These are phyloP conservation scores for Nysson spinosus DNA, from an alignment of 2,888 invertebrate genomes.

Conservation along the genomic window DNA sequence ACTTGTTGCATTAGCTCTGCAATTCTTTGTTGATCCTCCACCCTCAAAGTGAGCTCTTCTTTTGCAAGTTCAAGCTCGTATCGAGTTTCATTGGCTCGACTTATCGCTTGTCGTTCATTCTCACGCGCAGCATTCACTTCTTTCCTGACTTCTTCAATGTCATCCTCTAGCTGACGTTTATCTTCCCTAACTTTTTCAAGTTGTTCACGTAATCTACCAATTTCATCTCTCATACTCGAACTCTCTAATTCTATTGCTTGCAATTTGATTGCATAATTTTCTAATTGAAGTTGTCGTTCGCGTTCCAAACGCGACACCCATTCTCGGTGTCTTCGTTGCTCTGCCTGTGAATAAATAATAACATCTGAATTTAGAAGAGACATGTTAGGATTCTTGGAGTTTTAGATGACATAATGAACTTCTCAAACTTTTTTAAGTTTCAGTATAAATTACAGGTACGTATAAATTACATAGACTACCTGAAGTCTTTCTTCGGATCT, in stretches of 20 bases:
- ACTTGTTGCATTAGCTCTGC: slow-evolving; percentile 88
- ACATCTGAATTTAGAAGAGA: neutral
- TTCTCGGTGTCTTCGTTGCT: slow-evolving; percentile 91
- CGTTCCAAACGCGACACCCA: slow-evolving; percentile 89
- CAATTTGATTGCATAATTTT: slow-evolving; percentile 86
- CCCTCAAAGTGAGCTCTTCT: slow-evolving; percentile 81
- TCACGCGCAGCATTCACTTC: slow-evolving; percentile 79
- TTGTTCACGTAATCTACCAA: slow-evolving; percentile 81
- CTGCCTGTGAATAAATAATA: slow-evolving; percentile 83
- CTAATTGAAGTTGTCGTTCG: slow-evolving; percentile 88
- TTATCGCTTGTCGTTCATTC: slow-evolving; percentile 79
- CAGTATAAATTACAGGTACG: neutral
- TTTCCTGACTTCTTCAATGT: slow-evolving; percentile 79
- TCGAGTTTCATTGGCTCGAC: slow-evolving; percentile 75
- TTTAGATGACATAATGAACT: neutral
- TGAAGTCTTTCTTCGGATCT: slow-evolving; percentile 79
- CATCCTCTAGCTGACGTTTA: slow-evolving; percentile 79
- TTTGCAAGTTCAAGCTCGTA: slow-evolving; percentile 74
- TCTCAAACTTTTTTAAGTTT: neutral
- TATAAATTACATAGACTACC: slow-evolving; percentile 61
- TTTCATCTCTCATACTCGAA: slow-evolving; percentile 83
- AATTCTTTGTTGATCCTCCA: slow-evolving; percentile 85
- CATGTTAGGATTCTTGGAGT: no score
- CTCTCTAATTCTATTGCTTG: slow-evolving; percentile 85
- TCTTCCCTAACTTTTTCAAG: slow-evolving; percentile 82